Conservation (phyloP, 2,797 vertebrate genomes). For the Luscinia megarhynchos region DNA sequence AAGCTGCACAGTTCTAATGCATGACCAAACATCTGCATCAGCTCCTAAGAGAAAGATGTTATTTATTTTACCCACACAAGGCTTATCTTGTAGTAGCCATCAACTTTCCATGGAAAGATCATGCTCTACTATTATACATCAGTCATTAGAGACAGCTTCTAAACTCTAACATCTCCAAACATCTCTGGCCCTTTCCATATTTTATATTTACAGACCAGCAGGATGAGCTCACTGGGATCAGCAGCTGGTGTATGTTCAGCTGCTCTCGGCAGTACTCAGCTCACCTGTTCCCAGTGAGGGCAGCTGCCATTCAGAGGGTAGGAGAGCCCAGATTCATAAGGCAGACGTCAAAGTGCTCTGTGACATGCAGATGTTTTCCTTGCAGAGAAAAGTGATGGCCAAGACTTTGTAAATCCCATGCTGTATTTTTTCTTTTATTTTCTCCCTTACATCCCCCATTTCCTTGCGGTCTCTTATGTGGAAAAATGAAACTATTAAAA, state of each 20-base stretch:
- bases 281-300: neutral
- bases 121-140: neutral
- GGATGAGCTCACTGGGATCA: constrained; percentile 34
- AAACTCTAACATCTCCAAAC: constrained; percentile 44
- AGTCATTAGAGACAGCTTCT: neutral
- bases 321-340: neutral
- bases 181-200: neutral
- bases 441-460: neutral
- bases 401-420: neutral
- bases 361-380: constrained; percentile 41
- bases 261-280: neutral
- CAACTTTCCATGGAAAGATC: constrained; percentile 26
- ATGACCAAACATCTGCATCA: neutral
- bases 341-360: constrained; percentile 17
- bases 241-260: constrained; percentile 48
- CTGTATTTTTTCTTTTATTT: neutral
- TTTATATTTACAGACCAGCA: neutral
- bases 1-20: neutral
- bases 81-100: neutral
- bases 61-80: constrained; percentile 1
- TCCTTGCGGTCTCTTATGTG: neutral
- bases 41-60: neutral
- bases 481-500: constrained; percentile 4
- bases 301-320: neutral
- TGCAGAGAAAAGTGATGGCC: neutral